phyloP scores from a whole-genome alignment of 2,113 vertebrate genomes.

The Psittacus erithacus region DNA sequence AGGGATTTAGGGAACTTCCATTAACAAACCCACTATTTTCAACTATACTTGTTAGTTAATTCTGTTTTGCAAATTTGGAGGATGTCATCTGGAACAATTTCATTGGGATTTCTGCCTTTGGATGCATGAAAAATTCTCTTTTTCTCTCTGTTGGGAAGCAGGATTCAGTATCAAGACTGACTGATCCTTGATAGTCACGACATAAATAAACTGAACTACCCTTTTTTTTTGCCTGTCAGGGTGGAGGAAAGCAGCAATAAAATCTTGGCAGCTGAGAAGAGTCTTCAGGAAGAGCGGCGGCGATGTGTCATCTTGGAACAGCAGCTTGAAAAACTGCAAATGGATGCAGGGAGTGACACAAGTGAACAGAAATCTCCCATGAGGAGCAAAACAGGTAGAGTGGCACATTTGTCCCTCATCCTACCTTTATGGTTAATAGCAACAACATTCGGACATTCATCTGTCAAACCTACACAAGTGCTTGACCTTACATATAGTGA shows the following conservation, averaged over 20 bases:
- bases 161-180: neutral
- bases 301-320: constrained; percentile 73
- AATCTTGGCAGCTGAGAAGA: constrained; percentile 73
- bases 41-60: neutral
- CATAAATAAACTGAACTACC: neutral
- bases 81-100: neutral
- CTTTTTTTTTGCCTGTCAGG: constrained; percentile 48
- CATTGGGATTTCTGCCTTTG: neutral
- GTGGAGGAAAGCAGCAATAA: constrained; percentile 67
- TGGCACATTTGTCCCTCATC: rapidly evolving
- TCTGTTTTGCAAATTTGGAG: neutral
- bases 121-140: neutral
- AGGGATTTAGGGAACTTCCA: neutral
- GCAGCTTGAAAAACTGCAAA: constrained; percentile 77
- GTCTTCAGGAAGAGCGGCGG: constrained; percentile 71
- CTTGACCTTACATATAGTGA: rapidly evolving
- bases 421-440: neutral
- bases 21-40: neutral
- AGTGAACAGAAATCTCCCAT: neutral
- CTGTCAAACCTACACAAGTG: neutral
- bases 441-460: neutral
- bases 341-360: constrained; percentile 54
- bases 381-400: constrained; percentile 64
- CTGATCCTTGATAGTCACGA: neutral
- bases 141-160: neutral